These are phyloP conservation scores for Ameiurus melas DNA, from an alignment of 2,113 vertebrate genomes.

Conservation along the genomic window DNA sequence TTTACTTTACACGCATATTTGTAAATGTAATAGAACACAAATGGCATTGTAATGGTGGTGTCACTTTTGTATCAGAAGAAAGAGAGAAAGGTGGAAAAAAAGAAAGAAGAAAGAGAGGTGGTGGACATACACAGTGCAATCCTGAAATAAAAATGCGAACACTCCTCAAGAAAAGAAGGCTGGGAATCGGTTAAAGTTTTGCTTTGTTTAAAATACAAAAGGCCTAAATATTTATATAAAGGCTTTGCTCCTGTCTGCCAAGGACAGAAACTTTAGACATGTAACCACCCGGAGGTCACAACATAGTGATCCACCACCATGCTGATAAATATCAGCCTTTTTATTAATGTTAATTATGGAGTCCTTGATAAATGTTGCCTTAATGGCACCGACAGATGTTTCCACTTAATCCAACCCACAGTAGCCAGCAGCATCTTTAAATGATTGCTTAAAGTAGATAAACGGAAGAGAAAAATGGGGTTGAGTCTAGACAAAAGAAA, in stretches of 20 bases:
- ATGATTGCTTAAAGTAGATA: not conserved
- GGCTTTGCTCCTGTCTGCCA: not conserved
- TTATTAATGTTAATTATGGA: slow-evolving; percentile 10
- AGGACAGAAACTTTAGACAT: not conserved
- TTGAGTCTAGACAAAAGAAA: not conserved
- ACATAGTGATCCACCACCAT: not conserved
- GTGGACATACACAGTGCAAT: not conserved
- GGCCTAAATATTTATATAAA: not conserved
- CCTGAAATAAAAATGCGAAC: not conserved
- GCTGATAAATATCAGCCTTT: slow-evolving; percentile 3
- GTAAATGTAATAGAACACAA: not conserved
- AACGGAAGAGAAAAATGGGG: not conserved
- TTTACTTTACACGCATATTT: not conserved
- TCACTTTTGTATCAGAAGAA: not conserved
- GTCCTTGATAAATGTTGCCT: not conserved
- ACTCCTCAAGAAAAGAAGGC: not conserved
- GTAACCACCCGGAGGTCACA: not conserved
- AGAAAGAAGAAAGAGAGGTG: not conserved
- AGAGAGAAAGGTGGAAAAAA: not conserved
- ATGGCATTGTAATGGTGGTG: not conserved
- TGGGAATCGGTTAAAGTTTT: not conserved
- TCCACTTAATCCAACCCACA: slow-evolving; percentile 1
- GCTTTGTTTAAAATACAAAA: not conserved
- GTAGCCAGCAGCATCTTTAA: not conserved
- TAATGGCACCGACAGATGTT: not conserved